Percentiles rank a stretch among this genome's conserved stretches.
phyloP scores from a whole-genome alignment of 1,140 invertebrate species.

The Brachionus calyciflorus region DNA sequence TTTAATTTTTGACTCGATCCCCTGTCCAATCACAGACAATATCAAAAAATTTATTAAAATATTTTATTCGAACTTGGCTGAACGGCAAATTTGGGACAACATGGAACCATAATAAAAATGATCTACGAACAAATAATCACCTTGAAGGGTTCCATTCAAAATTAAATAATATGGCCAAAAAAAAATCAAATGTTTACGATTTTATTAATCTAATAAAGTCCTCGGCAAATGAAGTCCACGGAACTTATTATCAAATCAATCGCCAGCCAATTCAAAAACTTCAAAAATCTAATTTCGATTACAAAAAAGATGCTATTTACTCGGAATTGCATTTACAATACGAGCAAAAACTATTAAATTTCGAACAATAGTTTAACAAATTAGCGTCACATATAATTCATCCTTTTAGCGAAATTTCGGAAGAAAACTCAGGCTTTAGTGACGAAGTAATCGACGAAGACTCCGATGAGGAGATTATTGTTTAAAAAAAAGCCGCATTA shows the following conservation, averaged over 20 bases:
- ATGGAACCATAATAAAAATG: not conserved
- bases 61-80: not conserved
- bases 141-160: not conserved
- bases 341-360: no score
- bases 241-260: not conserved
- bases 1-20: not conserved
- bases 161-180: not conserved
- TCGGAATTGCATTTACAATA: no score
- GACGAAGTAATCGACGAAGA: no score
- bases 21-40: not conserved
- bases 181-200: not conserved
- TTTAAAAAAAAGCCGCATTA: no score
- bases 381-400: no score
- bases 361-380: no score
- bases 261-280: not conserved
- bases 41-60: not conserved
- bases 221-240: not conserved
- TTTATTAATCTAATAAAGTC: not conserved
- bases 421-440: no score
- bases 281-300: not conserved
- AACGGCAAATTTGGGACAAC: not conserved
- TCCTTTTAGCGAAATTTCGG: no score
- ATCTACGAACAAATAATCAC: not conserved
- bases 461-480: no score
- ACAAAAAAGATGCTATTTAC: not conserved